phyloP scores from a whole-genome alignment of 2,888 invertebrate species.

The Antheraea yamamai region DNA sequence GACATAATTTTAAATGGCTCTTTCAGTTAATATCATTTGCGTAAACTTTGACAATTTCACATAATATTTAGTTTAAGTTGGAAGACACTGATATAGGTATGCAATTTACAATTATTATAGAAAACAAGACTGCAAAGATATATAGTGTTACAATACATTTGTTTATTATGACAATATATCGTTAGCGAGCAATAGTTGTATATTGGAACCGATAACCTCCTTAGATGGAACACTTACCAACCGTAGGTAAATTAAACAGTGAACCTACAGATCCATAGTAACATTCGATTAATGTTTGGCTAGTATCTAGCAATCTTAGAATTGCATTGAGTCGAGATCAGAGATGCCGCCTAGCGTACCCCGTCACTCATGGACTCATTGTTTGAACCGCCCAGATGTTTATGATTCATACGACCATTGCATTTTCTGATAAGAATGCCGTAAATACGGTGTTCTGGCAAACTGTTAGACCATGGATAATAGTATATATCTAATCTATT shows the following conservation, averaged over 20 bases:
- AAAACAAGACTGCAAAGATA: neutral
- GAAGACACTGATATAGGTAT: neutral
- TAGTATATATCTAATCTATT: conserved; percentile 68
- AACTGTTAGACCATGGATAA: conserved; percentile 57
- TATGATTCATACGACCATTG: conserved; percentile 72
- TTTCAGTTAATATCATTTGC: neutral
- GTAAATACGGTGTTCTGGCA: conserved; percentile 73
- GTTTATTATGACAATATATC: conserved; percentile 16
- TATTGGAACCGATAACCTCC: conserved; percentile 58
- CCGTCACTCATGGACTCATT: conserved; percentile 73
- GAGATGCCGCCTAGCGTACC: conserved; percentile 68
- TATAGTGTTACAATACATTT: conserved; percentile 13
- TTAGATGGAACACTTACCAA: conserved; percentile 69
- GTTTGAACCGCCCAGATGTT: conserved; percentile 64
- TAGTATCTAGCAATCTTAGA: conserved; percentile 64
- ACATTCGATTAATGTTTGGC: conserved; percentile 73
- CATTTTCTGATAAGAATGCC: conserved; percentile 73
- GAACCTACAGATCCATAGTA: conserved; percentile 69
- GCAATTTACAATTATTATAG: conserved; percentile 3
- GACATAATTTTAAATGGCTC: neutral
- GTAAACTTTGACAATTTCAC: neutral
- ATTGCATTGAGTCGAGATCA: conserved; percentile 67
- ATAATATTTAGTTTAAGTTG: conserved; percentile 1
- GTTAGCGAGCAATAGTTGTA: conserved; percentile 42
- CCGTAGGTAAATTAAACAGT: conserved; percentile 64